Evolutionary conservation across 2,797 vertebrate genomes (phyloP), one percentile per base, ranked within the genome.

Genomic region (Aselliscus stoliczkanus): DNA sequence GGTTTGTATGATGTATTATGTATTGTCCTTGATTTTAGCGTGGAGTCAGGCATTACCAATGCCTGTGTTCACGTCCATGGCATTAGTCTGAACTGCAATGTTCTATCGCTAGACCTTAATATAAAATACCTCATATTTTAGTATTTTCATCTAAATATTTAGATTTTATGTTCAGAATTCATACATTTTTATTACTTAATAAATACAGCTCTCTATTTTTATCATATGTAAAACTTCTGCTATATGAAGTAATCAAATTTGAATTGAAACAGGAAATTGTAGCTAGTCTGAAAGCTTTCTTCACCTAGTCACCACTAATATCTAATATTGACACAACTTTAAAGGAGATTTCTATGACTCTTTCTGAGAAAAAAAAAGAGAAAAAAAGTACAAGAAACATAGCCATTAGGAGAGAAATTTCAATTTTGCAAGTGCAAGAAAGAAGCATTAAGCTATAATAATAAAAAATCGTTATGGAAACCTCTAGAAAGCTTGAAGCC

Each of bases 371-470:
- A 62, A 3, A 93, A 60, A 37, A n/a, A 62, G 17, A 50, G 4
- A 21, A 6, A 95, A 56, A 3, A 93, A 67, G 34, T 34, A 65
- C 21, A 27, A 34, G 88, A 79, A 94, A 81, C 17, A 7, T 39
- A 93, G 50, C 89, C 79, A 69, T 86, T 96, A 31, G 44, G 44
- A 73, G 67, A 75, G 60, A 92, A 88, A 96, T 97, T 95, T 75
- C 90, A 88, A 37, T 97, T 97, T 97, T 96, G 62, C 67, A 82
- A 93, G 85, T 83, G 58, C 82, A 96, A 12, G 91, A 39, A 96
- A 97, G 73, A 96, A 80, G 79, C 81, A 82, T 96, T 87, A 96
- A 93, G 80, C 88, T 97, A 37, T 97, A 97, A 97, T 97, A 31
- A 60, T 60, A 92, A 95, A 80, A 97, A 80, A 56, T 96, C 94